phyloP scores from a whole-genome alignment of 2,113 vertebrate genomes.

The Riparia riparia region DNA sequence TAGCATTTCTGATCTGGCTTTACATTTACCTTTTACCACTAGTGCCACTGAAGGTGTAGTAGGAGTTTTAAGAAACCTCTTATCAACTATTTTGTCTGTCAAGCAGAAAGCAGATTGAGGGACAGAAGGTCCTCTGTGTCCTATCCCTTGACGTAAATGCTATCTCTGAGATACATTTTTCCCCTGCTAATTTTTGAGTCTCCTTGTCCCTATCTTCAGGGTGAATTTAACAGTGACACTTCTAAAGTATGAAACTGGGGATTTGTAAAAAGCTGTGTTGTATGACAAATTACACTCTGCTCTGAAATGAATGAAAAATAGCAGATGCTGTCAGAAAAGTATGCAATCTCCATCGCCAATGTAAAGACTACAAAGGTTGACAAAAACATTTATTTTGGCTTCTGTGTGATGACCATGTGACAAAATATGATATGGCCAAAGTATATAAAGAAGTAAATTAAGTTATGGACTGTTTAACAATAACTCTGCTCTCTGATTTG shows the following conservation, averaged over 20 bases:
- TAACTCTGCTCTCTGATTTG: background rate
- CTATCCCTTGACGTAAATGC: background rate
- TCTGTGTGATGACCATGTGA: background rate
- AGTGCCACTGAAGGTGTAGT: background rate
- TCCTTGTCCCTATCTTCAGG: background rate
- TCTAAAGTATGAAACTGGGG: background rate
- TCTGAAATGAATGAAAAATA: slow-evolving; percentile 14
- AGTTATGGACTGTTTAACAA: background rate
- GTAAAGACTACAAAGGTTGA: background rate
- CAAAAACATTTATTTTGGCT: slow-evolving; percentile 45
- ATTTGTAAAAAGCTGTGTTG: background rate
- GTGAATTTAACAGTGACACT: background rate
- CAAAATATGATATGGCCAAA: background rate
- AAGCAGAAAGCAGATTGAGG: background rate
- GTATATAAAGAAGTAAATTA: background rate
- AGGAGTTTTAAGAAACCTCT: background rate
- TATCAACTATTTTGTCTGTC: background rate
- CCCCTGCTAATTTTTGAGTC: background rate
- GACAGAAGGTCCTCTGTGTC: background rate
- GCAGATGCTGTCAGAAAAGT: background rate
- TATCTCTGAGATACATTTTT: background rate
- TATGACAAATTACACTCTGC: background rate
- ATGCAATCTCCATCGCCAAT: background rate
- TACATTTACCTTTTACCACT: background rate
- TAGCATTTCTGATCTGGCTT: background rate